Base-by-base conservation (phyloP, 2,113 vertebrate species). In the Numida meleagris region DNA sequence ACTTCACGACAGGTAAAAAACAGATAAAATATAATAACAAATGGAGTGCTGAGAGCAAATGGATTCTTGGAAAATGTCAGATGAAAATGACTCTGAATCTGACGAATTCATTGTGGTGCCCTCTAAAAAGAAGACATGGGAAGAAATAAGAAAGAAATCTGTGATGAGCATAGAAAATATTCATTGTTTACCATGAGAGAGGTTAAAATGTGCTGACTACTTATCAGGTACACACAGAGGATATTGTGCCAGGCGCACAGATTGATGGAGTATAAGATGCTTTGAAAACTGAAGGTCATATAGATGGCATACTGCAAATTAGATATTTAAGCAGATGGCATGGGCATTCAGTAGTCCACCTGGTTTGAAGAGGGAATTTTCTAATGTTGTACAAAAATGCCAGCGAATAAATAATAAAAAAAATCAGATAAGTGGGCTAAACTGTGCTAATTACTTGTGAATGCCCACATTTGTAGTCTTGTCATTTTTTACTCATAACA, bases 291-390 rank as follows among this genome's bases (percentile, higher is more conserved):
- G 92, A 97, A 96, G 89, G 95, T 96, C 89, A 66, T 91, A 83
- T 95, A 88, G 89, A 96, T 77, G 73, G 70, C 82, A 82, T 79
- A 82, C 63, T 92, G 85, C 83, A 96, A 93, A 96, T 94, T 84
- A 95, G 86, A 78, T 88, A 80, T 95, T 95, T 94, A 95, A 97
- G 85, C 96, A 97, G 96, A 96, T 97, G 96, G 96, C 42, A 58
- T 42, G 74, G 80, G 73, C 85, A 91, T 96, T 94, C 78, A 79
- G 55, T 76, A 55, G 92, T 91, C 93, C 93, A 91, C 89, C 86
- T 94, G 94, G n/a, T 46, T 84, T 79, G 55, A 86, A 93, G 24
- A 65, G n/a, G 71, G 55, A 94, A 74, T 94, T 95, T 91, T 61
- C 36, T 70, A 89, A 36, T 72, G 72, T 12, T 77, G 24, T 80